These are phyloP conservation scores for Xanthorhoe spadicearia DNA, from an alignment of 2,888 invertebrate species.

Conservation along the genomic window DNA sequence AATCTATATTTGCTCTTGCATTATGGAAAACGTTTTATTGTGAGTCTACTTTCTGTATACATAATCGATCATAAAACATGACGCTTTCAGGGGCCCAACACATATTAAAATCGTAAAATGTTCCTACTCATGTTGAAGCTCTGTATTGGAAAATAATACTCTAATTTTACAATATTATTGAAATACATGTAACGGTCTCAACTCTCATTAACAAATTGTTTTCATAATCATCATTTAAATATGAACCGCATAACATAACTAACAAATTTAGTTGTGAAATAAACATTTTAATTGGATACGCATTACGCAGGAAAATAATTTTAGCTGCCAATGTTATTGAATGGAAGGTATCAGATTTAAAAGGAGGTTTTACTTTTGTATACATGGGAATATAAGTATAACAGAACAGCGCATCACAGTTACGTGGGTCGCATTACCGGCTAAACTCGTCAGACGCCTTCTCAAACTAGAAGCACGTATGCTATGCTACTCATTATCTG, in stretches of 20 bases:
- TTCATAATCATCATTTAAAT: not conserved
- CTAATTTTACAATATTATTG: no score
- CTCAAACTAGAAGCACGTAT: constrained; percentile 27
- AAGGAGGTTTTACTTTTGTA: constrained; percentile 2
- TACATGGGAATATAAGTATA: not conserved
- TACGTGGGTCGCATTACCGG: constrained; percentile 19
- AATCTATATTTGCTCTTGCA: not conserved
- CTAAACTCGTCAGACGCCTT: constrained; percentile 25
- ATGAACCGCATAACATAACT: not conserved
- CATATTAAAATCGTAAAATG: no score
- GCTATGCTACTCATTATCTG: not conserved
- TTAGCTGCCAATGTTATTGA: not conserved
- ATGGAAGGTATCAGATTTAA: not conserved
- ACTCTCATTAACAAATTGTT: not conserved
- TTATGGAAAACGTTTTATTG: no score
- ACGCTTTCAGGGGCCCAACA: no score
- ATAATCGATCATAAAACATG: no score
- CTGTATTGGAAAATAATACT: no score
- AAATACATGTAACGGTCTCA: no score
- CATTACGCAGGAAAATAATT: not conserved
- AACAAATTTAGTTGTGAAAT: not conserved
- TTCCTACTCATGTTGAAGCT: not conserved
- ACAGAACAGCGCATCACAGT: constrained; percentile 16
- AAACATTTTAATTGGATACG: not conserved
- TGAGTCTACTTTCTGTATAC: no score